phyloP scores from a whole-genome alignment of 2,888 invertebrate species.

The Metallyticus violacea region DNA sequence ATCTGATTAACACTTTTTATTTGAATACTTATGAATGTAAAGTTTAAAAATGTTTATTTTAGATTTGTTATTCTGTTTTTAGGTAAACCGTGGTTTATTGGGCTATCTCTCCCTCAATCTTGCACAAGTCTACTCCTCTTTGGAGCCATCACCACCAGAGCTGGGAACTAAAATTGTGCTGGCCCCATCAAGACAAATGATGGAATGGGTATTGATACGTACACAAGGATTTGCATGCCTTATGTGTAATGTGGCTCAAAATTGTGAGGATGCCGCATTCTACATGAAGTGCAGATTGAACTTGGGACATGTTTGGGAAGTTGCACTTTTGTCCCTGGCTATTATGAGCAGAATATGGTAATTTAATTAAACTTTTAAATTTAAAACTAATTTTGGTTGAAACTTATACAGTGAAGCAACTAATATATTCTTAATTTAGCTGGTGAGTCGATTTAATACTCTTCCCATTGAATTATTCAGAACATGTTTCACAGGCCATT shows the following conservation, averaged over 20 bases:
- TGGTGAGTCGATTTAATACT: slow-evolving; percentile 10
- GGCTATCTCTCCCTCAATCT: slow-evolving; percentile 3
- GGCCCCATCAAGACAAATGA: slow-evolving; percentile 58
- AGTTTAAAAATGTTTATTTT: no score
- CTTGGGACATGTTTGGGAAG: slow-evolving; percentile 10
- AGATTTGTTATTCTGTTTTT: not conserved
- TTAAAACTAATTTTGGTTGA: not conserved
- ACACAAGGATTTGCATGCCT: slow-evolving; percentile 56
- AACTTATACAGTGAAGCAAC: not conserved
- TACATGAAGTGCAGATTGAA: slow-evolving; percentile 53
- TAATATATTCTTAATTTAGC: not conserved
- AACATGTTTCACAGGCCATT: no score
- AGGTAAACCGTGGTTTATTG: slow-evolving; percentile 8
- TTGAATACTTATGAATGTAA: no score
- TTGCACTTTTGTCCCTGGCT: slow-evolving; percentile 35
- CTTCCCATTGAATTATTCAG: no score
- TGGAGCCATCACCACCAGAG: not conserved
- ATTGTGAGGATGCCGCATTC: slow-evolving; percentile 50
- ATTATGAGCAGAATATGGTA: slow-evolving; percentile 55
- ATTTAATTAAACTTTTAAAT: not conserved
- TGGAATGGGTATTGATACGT: slow-evolving; percentile 55
- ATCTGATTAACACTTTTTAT: no score
- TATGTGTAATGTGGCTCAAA: slow-evolving; percentile 52
- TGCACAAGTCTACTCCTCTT: not conserved
- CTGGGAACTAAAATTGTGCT: slow-evolving; percentile 40